Conservation (phyloP, 2,797 vertebrate genomes). For the Danio tinwini region DNA sequence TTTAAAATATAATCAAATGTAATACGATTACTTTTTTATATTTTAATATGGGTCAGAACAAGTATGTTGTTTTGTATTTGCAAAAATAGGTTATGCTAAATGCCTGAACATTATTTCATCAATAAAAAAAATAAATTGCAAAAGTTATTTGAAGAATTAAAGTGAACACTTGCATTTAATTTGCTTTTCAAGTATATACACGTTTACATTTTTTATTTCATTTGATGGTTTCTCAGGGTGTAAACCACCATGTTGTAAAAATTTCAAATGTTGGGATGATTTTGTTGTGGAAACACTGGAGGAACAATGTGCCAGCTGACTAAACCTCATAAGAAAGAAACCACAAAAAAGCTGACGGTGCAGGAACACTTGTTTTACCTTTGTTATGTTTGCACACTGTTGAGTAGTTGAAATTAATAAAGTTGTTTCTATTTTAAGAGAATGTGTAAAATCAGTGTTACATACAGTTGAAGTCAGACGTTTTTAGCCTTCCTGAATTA, state of each 20-base stretch:
- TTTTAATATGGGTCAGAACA: too few species aligned
- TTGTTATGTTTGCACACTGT: neutral
- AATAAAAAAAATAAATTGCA: too few species aligned
- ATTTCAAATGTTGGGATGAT: neutral
- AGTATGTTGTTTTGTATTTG: too few species aligned
- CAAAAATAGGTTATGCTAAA: too few species aligned
- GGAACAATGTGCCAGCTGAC: constrained; percentile 33
- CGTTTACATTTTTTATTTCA: neutral
- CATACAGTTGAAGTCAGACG: too few species aligned
- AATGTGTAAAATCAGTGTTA: neutral
- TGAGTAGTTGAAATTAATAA: neutral
- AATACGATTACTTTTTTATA: too few species aligned
- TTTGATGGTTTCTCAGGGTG: constrained; percentile 2
- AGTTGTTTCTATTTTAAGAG: neutral
- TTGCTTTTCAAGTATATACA: too few species aligned
- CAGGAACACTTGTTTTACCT: neutral
- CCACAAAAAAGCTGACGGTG: constrained; percentile 23
- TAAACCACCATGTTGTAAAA: neutral
- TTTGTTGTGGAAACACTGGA: constrained; percentile 27
- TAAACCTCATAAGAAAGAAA: constrained; percentile 14
- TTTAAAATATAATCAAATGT: too few species aligned
- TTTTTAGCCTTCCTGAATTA: too few species aligned
- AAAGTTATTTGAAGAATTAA: too few species aligned
- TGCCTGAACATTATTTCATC: too few species aligned
- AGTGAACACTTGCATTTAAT: too few species aligned